These are phyloP conservation scores for Rhabdomys pumilio DNA, from an alignment of 2,797 vertebrate genomes.

Conservation along the genomic window DNA sequence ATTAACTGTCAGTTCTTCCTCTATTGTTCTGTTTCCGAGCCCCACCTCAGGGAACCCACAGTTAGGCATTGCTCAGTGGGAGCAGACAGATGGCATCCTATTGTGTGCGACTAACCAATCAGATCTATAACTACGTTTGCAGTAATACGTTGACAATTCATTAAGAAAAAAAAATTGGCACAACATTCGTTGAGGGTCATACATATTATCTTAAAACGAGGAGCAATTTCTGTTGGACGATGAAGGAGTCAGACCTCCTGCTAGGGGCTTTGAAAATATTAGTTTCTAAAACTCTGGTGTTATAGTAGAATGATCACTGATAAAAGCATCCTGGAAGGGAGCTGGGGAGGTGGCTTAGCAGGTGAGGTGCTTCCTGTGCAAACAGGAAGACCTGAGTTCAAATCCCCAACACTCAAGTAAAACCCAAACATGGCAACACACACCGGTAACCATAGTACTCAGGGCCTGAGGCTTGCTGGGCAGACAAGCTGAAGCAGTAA, in stretches of 20 bases:
- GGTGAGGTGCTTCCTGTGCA: neutral
- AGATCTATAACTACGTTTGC: neutral
- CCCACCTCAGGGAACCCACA: neutral
- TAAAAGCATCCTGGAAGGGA: conserved; percentile 10
- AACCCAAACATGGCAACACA: neutral
- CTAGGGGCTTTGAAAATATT: conserved; percentile 9
- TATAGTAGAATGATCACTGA: neutral
- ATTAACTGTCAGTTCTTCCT: neutral
- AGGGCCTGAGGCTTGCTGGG: neutral
- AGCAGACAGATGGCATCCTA: neutral
- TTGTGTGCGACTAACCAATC: neutral
- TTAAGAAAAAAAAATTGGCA: neutral
- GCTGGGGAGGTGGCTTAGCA: neutral
- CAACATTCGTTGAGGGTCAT: neutral
- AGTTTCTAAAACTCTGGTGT: neutral
- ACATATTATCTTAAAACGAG: conserved; percentile 28
- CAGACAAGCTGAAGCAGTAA: neutral
- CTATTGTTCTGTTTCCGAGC: neutral
- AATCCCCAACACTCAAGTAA: neutral
- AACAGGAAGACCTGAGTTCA: neutral
- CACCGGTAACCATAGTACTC: too few species aligned
- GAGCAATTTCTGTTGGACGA: neutral
- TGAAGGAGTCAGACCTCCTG: neutral
- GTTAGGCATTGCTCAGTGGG: neutral
- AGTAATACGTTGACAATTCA: neutral